Percentiles rank a stretch among this genome's conserved stretches.
Evolutionary conservation across 2,113 vertebrate genomes (phyloP).

Genomic region (Pungitius pungitius): DNA sequence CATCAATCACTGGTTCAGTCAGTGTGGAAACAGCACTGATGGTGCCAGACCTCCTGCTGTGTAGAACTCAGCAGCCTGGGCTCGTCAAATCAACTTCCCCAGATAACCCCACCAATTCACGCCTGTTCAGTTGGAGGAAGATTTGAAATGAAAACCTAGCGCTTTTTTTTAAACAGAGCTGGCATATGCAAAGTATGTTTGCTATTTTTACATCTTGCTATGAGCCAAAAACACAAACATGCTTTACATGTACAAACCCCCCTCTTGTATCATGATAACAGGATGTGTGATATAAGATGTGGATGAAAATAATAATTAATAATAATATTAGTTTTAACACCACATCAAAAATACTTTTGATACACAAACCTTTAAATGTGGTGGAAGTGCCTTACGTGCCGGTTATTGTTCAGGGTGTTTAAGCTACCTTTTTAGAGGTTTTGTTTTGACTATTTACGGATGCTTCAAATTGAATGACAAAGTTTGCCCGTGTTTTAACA

Average conservation of each 20-base stretch:
- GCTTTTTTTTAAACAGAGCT: neutral
- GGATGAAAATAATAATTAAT: neutral
- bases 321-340: neutral
- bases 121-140: neutral
- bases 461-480: no score
- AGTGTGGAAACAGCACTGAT: neutral
- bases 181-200: neutral
- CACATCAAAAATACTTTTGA: neutral
- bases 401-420: neutral
- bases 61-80: neutral
- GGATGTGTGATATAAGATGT: neutral
- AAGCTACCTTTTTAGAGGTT: neutral
- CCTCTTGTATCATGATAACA: no score
- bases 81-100: neutral
- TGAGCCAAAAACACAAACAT: neutral
- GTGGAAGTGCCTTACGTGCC: neutral
- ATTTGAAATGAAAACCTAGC: neutral
- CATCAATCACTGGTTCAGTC: neutral
- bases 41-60: neutral
- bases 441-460: neutral
- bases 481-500: no score
- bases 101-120: neutral
- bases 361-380: neutral
- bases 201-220: neutral
- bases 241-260: neutral